Evolutionary conservation across 2,888 invertebrate species (phyloP), one percentile per base, ranked within the genome.

Genomic region (Antheraea assamensis): DNA sequence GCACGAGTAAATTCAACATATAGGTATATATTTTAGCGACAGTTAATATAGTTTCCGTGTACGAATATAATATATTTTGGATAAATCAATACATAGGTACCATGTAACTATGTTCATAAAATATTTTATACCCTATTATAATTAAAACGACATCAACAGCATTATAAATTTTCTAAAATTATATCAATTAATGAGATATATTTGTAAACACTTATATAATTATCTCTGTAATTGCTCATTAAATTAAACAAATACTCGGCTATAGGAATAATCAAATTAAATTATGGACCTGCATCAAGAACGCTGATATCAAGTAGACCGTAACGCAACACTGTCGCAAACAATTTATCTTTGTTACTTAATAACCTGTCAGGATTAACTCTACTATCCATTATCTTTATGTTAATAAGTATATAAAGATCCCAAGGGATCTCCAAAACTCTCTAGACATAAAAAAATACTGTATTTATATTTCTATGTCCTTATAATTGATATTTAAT

Each of bases 291-390:
- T 61, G 58, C 24, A 58, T 52, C 15, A 1, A 30, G 66, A 66
- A 21, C 31, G 30, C 19, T 31, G 58, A 74, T 73, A 76, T 77
- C 72, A 73, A 74, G 71, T 73, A 76, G 77, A 78, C 76, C 77
- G 52, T 75, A 77, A 76, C 73, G 35, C 74, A 71, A 74, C 76
- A 76, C 74, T 64, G 47, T 42, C 61, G 35, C 24, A 42, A 70
- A 71, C 72, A 52, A 71, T 74, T 76, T 77, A 78, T 73, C 52
- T 64, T 75, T 31, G 64, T 76, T 73, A 81, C 83, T 85, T 84
- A 80, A 74, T 81, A 80, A 82, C 77, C 74, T 13, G 19, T 8
- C 21, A 3, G 24, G 35, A 35, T 21, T 68, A 19, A 35, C 35
- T 68, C 19, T 19, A 68, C 31, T 4, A 4, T 30, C 64, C 64